Base-by-base conservation (phyloP, 1,140 invertebrate genomes). In the Leptinotarsa undecemlineata region DNA sequence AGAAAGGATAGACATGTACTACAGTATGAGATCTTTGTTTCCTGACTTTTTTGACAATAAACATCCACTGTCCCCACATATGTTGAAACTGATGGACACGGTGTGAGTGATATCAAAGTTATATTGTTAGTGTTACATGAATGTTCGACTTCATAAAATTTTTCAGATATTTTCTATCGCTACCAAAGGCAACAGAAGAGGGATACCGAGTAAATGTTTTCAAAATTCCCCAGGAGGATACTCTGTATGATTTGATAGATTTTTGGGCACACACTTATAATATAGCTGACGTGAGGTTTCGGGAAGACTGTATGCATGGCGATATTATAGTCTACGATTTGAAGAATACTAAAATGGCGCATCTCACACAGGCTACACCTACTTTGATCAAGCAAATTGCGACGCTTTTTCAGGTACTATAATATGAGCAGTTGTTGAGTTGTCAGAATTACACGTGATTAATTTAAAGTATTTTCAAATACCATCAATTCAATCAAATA, bases 1-100 rank as follows among this genome's bases (percentile, higher is more conserved):
- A 81, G 85, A 89, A 72, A 90, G 90, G 78, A 79, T 92, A 8
- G 91, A 92, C 81, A 86, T 88, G 80, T 91, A 87, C 81, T 91
- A 91, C 78, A 88, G 90, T 0, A 82, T 91, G 57, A 86, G 87
- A 78, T 83, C 84, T 20, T 81, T 88, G 23, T 85, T 90, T 33
- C 90, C 91, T 0, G 91, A 92, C 71, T 84, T 87, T 69, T 88
- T 85, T 73, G 67, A 76, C 5, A 81, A 84, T 61, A 77, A 86
- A 48, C 84, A 88, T 80, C 86, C 86, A 19, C 15, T 57, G 51
- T 57, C 51, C n/a, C 15, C 15, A 57, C 51, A 57, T 57, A 57
- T 57, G 51, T 19, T 17, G 51, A 57, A 57, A 57, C 15, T 57
- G 5, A 57, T 57, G 51, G 51, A 57, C 5, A 15, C n/a, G 0